Percentiles rank a stretch among this genome's conserved stretches.
phyloP scores from a whole-genome alignment of 2,797 vertebrate genomes.

The Antennarius maculatus region DNA sequence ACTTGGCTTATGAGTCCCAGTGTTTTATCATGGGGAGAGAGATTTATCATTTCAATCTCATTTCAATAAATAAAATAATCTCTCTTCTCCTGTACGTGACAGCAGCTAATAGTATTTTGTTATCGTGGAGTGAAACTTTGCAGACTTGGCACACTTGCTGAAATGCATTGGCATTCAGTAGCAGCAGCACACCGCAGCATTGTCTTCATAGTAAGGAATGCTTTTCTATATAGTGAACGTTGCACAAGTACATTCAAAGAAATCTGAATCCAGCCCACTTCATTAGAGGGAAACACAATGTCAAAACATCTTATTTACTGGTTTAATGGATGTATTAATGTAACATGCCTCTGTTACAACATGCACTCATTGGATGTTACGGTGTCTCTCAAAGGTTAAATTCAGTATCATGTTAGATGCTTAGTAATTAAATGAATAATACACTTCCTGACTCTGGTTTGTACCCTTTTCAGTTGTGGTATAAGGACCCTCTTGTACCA shows the following conservation, averaged over 20 bases:
- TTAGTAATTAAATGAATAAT: constrained; percentile 71
- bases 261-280: constrained; percentile 48
- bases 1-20: constrained; percentile 94
- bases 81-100: constrained; percentile 88
- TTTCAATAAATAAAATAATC: constrained; percentile 99
- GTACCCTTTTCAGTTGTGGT: constrained; percentile 52
- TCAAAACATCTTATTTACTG: constrained; percentile 53
- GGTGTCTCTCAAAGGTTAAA: constrained; percentile 66
- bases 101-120: constrained; percentile 95
- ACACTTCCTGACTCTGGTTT: constrained; percentile 55
- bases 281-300: constrained; percentile 55
- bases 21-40: constrained; percentile 95
- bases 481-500: constrained; percentile 72
- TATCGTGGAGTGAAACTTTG: constrained; percentile 90
- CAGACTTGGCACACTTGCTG: constrained; percentile 76
- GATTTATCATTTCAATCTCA: constrained; percentile 95
- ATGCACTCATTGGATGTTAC: constrained; percentile 24
- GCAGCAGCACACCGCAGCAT: constrained; percentile 38
- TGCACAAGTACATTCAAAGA: constrained; percentile 51
- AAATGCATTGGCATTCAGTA: constrained; percentile 60
- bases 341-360: constrained; percentile 39
- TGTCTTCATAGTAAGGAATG: constrained; percentile 30
- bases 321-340: constrained; percentile 55
- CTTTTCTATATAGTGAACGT: constrained; percentile 42
- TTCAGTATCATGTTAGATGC: constrained; percentile 56